Evolutionary conservation across 2,797 vertebrate species (phyloP).

Genomic region (Microhierax caerulescens): DNA sequence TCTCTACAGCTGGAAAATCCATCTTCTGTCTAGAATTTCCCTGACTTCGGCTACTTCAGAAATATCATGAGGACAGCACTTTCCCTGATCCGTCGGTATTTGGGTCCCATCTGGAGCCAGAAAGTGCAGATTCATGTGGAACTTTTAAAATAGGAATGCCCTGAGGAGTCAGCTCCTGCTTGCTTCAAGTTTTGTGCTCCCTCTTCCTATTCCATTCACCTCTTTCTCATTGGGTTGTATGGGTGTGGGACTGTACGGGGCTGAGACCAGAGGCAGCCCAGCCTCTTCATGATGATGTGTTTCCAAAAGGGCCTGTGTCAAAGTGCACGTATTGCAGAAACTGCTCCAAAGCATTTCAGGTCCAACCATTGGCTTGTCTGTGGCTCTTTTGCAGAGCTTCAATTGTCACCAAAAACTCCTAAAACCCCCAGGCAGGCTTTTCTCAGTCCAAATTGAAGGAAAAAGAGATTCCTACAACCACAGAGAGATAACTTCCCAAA

Average conservation of each 20-base stretch:
- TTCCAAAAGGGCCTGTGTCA: not conserved
- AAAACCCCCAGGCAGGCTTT: not conserved
- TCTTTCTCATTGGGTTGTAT: not conserved
- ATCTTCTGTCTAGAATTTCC: slow-evolving; percentile 30
- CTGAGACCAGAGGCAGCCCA: not conserved
- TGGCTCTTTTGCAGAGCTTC: not conserved
- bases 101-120: slow-evolving; percentile 34
- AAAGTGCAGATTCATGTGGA: not conserved
- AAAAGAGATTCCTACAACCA: not conserved
- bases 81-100: not conserved
- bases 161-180: not conserved
- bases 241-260: not conserved
- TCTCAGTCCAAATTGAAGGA: not conserved
- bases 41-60: slow-evolving; percentile 12
- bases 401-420: not conserved
- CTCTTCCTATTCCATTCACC: not conserved
- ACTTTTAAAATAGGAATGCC: not conserved
- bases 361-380: not conserved
- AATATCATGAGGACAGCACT: slow-evolving; percentile 30
- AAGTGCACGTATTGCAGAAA: not conserved
- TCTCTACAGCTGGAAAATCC: slow-evolving; percentile 47
- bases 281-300: not conserved
- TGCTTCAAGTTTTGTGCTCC: not conserved
- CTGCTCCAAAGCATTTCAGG: not conserved
- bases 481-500: not conserved